Percentiles rank a stretch among this genome's conserved stretches.
Conservation (phyloP, 2,888 invertebrate species). For the Agrotis segetum region DNA sequence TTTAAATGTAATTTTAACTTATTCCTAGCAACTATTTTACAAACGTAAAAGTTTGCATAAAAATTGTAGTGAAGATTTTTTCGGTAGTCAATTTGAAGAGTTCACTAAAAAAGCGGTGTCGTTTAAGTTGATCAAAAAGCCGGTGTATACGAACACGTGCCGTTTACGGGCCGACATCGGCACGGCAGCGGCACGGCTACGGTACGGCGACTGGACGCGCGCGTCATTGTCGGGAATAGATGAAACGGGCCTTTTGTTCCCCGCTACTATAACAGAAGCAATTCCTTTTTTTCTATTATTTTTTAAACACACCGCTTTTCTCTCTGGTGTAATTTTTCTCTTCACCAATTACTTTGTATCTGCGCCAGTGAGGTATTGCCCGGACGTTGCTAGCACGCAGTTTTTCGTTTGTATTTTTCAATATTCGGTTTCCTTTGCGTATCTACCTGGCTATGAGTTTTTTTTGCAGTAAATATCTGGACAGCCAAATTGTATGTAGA, state of each 20-base stretch:
- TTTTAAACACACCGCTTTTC: constrained; percentile 77
- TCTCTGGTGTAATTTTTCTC: constrained; percentile 81
- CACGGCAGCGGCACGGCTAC: constrained; percentile 9
- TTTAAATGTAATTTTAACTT: constrained; percentile 32
- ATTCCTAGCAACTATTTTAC: constrained; percentile 10
- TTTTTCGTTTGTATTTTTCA: constrained; percentile 72
- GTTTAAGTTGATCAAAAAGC: constrained; percentile 42
- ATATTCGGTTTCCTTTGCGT: constrained; percentile 69
- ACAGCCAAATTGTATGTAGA: background rate
- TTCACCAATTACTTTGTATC: constrained; percentile 84
- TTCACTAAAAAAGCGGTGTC: constrained; percentile 35
- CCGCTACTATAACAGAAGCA: constrained; percentile 74
- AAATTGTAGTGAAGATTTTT: background rate
- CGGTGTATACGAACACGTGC: constrained; percentile 44
- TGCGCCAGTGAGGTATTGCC: constrained; percentile 75
- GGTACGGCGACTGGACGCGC: constrained; percentile 46
- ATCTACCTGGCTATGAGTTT: constrained; percentile 41
- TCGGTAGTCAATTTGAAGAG: constrained; percentile 19
- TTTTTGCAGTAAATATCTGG: constrained; percentile 27
- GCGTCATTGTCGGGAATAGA: constrained; percentile 70
- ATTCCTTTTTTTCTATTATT: constrained; percentile 74
- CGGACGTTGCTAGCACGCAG: constrained; percentile 64
- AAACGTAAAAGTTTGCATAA: background rate
- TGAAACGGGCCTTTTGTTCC: constrained; percentile 75
- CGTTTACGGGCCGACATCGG: constrained; percentile 38